Evolutionary conservation across 2,797 vertebrate species (phyloP).

Genomic region (Myotis daubentonii): DNA sequence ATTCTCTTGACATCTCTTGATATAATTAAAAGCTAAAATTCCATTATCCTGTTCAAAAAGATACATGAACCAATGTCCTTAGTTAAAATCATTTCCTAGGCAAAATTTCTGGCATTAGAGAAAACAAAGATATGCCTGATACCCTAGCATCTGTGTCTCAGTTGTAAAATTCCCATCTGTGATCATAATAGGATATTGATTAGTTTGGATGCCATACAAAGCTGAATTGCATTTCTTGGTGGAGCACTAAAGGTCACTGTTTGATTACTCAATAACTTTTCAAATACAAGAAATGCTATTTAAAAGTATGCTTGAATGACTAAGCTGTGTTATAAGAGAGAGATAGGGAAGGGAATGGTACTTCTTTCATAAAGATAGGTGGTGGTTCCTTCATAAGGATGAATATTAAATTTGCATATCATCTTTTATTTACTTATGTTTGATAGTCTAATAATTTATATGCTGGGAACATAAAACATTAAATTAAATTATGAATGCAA

Average conservation of each 20-base stretch:
- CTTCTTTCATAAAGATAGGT: not conserved
- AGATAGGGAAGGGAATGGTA: not conserved
- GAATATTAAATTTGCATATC: not conserved
- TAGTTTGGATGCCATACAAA: slow-evolving; percentile 91
- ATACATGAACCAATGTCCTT: not conserved
- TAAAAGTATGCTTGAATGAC: slow-evolving; percentile 67
- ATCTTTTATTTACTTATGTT: not conserved
- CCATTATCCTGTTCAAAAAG: not conserved
- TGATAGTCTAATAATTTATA: not conserved
- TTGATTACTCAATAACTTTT: slow-evolving; percentile 88
- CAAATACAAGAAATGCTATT: slow-evolving; percentile 84
- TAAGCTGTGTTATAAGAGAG: slow-evolving; percentile 33
- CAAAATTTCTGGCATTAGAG: slow-evolving; percentile 66
- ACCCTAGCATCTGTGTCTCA: slow-evolving; percentile 81
- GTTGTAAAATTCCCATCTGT: slow-evolving; percentile 90
- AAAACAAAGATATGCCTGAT: slow-evolving; percentile 15
- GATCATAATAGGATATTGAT: slow-evolving; percentile 99
- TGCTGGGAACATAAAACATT: not conserved
- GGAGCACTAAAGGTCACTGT: slow-evolving; percentile 93
- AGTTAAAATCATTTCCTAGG: slow-evolving; percentile 18
- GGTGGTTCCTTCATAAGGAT: not conserved
- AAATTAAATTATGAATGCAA: slow-evolving; percentile 41
- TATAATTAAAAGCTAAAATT: slow-evolving; percentile 26
- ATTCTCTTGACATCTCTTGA: not conserved
- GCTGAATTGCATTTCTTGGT: slow-evolving; percentile 90